phyloP scores from a whole-genome alignment of 2,113 vertebrate species.

The Eulemur macaco region DNA sequence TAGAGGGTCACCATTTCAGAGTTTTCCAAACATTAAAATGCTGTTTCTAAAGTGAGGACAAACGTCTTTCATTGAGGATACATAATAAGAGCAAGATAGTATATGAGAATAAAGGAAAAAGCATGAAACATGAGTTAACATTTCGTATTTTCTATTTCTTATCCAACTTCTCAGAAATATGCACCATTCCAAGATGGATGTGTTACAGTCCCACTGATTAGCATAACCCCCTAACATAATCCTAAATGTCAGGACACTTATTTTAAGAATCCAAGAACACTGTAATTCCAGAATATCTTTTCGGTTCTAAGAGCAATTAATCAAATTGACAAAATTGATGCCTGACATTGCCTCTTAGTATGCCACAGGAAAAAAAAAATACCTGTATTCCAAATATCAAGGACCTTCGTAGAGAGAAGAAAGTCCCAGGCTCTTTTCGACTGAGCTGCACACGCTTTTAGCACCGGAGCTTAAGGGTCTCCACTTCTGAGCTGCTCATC shows the following conservation, averaged over 20 bases:
- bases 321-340: background rate
- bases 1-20: accelerated
- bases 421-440: background rate
- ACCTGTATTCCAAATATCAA: background rate
- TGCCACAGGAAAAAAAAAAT: background rate
- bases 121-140: background rate
- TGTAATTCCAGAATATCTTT: background rate
- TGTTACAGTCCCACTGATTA: background rate
- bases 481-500: background rate
- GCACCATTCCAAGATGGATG: background rate
- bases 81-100: background rate
- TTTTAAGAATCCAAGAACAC: background rate
- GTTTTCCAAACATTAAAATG: background rate
- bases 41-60: background rate
- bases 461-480: background rate
- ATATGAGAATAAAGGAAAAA: background rate
- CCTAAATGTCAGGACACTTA: background rate
- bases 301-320: background rate
- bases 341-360: background rate
- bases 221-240: background rate
- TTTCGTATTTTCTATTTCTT: background rate
- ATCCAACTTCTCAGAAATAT: background rate
- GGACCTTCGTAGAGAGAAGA: background rate
- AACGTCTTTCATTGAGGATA: background rate
- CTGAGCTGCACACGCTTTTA: accelerated